Conservation (phyloP, 53 echinoderm and acorn worm genomes). For the Zoroaster sp. region DNA sequence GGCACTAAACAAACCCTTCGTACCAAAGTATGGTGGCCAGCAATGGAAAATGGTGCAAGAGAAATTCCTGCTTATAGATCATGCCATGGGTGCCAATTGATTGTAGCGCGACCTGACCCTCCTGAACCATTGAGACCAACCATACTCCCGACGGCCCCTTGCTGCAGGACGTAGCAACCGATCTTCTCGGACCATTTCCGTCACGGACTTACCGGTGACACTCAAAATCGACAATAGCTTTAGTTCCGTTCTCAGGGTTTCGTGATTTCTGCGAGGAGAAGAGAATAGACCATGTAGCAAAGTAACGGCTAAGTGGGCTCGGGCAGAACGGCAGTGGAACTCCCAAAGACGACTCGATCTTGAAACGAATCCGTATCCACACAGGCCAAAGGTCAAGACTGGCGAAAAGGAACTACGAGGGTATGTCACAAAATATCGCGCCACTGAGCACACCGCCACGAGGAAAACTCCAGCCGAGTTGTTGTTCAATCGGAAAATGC, state of each 20-base stretch:
- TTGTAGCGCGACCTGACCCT: slow-evolving; percentile 12
- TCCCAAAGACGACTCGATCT: slow-evolving; percentile 50
- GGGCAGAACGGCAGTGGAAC: slow-evolving; percentile 48
- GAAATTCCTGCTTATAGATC: slow-evolving; percentile 34
- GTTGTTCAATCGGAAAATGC: slow-evolving; percentile 51
- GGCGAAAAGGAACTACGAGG: slow-evolving; percentile 4
- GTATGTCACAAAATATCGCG: slow-evolving; percentile 33
- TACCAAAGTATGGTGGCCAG: slow-evolving; percentile 55
- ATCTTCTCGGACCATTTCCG: too few relatives aligned
- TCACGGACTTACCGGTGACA: slow-evolving; percentile 18
- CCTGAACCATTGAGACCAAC: not conserved
- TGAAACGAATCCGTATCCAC: slow-evolving; percentile 57
- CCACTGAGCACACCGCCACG: slow-evolving; percentile 39
- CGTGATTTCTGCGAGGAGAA: slow-evolving; percentile 22
- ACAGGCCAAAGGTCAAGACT: slow-evolving; percentile 45
- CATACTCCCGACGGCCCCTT: not conserved
- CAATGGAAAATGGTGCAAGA: slow-evolving; percentile 42
- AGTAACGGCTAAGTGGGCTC: slow-evolving; percentile 63
- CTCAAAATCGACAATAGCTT: slow-evolving; percentile 41
- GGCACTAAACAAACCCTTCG: slow-evolving; percentile 32
- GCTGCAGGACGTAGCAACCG: slow-evolving; percentile 40
- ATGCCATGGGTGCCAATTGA: slow-evolving; percentile 67
- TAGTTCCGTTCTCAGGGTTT: slow-evolving; percentile 49
- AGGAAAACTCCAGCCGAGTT: slow-evolving; percentile 62
- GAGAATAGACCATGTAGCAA: slow-evolving; percentile 49